These are phyloP conservation scores for Acanthosepion pharaonis DNA, from an alignment of 2,888 invertebrate genomes.

Conservation along the genomic window DNA sequence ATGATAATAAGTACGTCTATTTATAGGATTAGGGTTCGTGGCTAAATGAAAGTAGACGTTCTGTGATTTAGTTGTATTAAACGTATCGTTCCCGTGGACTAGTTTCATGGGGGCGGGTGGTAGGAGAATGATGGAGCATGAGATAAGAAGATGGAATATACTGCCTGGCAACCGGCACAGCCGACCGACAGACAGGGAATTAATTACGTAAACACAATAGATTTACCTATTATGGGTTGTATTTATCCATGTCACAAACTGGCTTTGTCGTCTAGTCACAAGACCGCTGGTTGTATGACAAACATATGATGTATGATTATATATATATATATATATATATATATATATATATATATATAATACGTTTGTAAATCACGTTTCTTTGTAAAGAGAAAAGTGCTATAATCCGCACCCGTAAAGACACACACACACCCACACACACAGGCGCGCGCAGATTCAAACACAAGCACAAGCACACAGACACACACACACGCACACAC, in stretches of 20 bases:
- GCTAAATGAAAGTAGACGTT: background rate
- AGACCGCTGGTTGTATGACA: background rate
- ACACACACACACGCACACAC: background rate
- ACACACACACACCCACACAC: too few species aligned
- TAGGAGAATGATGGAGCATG: too few species aligned
- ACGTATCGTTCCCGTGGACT: background rate
- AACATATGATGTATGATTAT: background rate
- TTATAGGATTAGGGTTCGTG: background rate
- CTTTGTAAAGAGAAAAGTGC: too few species aligned
- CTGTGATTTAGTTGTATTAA: background rate
- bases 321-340: background rate
- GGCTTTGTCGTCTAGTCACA: background rate
- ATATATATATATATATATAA: too few species aligned
- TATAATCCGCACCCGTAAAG: too few species aligned
- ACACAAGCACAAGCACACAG: background rate
- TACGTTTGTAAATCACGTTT: too few species aligned
- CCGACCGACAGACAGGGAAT: conserved; percentile 33
- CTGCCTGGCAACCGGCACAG: background rate
- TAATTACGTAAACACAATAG: conserved; percentile 5
- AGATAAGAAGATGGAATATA: conserved; percentile 33
- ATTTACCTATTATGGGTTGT: conserved; percentile 13
- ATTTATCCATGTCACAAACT: conserved; percentile 7
- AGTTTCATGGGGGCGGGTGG: background rate
- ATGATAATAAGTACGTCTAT: background rate
- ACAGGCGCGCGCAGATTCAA: too few species aligned